Evolutionary conservation across 2,113 vertebrate genomes (phyloP), one percentile per base, ranked within the genome.

Genomic region (Centropus bengalensis): DNA sequence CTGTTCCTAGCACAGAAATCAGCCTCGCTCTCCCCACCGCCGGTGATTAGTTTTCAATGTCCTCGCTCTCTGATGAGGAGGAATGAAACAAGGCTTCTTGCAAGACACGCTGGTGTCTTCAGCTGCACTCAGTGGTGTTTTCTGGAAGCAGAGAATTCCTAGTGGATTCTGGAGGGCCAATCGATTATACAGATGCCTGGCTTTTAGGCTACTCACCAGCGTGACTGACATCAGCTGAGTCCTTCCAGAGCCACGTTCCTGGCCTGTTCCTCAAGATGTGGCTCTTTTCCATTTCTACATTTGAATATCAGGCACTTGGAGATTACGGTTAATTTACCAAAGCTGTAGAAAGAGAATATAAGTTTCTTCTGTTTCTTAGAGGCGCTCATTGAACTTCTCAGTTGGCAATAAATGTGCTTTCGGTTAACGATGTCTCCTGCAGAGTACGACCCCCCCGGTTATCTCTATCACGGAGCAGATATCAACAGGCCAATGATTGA

Each of bases 391-490:
- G 12, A 32, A 16, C 59, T 55, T 45, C 44, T 38, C 38, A 2
- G 32, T 22, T 45, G 56, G 9, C 63, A 42, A 3, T 26, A 14
- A 13, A 38, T 8, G 14, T 0, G 6, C 66, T 64, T 45, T 49
- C 3, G 33, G 19, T 18, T 36, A 2, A 5, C 5, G 2, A 32
- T 16, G 7, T 87, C 51, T 70, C 55, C 82, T 90, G 24, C 88
- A 99, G 99, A 99, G 32, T 99, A 99, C 1, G 98, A 99, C 95
- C 98, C 99, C 55, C 98, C 99, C 3, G 98, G 99, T 38, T 99
- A 99, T 62, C 98, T 99, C 62, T 99, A 98, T 95, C 99, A 99
- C 96, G 98, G 98, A 3, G 96, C 98, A 1, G 99, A 99, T 44
- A 89, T 99, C 94, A 98, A 86, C 0, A 98, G 99, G 75, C 98